Conservation (phyloP, 2,888 invertebrate species). For the Candidula unifasciata region DNA sequence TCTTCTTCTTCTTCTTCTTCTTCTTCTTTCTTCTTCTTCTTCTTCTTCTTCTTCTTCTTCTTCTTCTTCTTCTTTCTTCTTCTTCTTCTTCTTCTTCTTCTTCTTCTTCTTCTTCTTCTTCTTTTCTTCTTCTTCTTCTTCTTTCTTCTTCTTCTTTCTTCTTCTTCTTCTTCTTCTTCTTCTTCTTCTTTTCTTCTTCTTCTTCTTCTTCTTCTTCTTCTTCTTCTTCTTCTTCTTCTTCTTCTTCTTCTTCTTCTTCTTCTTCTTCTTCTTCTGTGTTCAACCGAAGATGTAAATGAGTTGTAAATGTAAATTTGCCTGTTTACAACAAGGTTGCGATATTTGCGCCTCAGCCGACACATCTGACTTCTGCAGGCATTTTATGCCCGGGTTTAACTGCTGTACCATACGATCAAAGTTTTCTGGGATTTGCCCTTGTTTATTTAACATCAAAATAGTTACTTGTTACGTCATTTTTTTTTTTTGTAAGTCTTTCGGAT, state of each 20-base stretch:
- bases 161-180: not conserved
- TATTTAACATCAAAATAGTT: too few species aligned
- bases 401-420: too few species aligned
- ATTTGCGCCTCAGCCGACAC: too few species aligned
- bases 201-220: conserved; percentile 33
- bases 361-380: too few species aligned
- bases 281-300: too few species aligned
- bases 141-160: conserved; percentile 25
- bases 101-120: conserved; percentile 29
- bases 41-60: not conserved
- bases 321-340: too few species aligned
- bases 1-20: not conserved
- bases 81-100: conserved; percentile 28
- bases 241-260: not conserved
- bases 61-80: conserved; percentile 6
- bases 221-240: conserved; percentile 27
- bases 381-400: too few species aligned
- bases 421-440: too few species aligned
- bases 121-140: conserved; percentile 4
- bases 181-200: conserved; percentile 23
- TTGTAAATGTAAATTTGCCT: too few species aligned
- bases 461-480: too few species aligned
- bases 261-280: too few species aligned
- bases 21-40: not conserved
- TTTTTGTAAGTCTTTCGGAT: too few species aligned